phyloP scores from a whole-genome alignment of 2,113 vertebrate genomes.

The Heterocephalus glaber region DNA sequence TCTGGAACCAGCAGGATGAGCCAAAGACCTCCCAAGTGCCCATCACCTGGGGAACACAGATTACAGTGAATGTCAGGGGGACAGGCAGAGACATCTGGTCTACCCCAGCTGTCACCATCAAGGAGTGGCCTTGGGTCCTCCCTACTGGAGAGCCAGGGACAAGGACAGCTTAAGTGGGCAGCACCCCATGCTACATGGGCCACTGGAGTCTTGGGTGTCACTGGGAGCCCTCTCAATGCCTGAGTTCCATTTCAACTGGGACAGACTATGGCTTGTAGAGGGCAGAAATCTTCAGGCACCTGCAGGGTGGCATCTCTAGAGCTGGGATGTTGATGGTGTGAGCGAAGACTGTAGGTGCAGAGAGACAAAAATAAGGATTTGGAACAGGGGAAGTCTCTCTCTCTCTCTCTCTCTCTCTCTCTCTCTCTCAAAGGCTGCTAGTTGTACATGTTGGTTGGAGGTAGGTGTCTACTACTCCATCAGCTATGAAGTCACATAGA shows the following conservation, averaged over 20 bases:
- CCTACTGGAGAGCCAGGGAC: not conserved
- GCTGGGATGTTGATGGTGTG: not conserved
- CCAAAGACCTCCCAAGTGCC: not conserved
- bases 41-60: not conserved
- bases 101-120: not conserved
- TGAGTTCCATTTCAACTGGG: not conserved
- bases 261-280: not conserved
- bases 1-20: not conserved
- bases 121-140: not conserved
- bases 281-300: not conserved
- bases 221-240: not conserved
- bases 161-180: not conserved
- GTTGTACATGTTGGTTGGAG: not conserved
- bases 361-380: not conserved
- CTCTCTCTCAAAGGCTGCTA: too few species aligned
- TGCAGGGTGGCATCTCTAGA: not conserved
- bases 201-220: not conserved
- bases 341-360: not conserved
- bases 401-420: too few species aligned
- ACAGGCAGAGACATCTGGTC: not conserved
- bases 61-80: not conserved
- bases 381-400: not conserved
- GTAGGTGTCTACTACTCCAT: not conserved
- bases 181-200: rapidly evolving
- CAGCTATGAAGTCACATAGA: not conserved